Percentiles rank a stretch among this genome's conserved stretches.
These are phyloP conservation scores for Etheostoma cragini DNA, from an alignment of 2,113 vertebrate species.

Conservation along the genomic window DNA sequence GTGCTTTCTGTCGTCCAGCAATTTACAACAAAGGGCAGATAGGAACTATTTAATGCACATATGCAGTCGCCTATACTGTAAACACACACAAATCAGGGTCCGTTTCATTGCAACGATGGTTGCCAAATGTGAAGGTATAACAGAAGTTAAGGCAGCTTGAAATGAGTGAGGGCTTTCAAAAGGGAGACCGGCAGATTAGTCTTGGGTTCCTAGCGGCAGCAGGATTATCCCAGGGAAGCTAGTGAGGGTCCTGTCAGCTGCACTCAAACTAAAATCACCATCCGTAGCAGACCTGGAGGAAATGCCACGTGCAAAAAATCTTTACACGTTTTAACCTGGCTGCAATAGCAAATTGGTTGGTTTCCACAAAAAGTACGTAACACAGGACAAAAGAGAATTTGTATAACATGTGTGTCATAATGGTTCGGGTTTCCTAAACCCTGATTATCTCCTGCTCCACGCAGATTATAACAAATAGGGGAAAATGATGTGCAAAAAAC, in stretches of 20 bases:
- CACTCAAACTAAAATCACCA: slow-evolving; percentile 65
- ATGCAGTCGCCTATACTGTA: not conserved
- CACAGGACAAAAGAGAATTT: slow-evolving; percentile 7
- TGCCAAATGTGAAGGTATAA: slow-evolving; percentile 58
- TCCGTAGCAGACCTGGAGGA: slow-evolving; percentile 48
- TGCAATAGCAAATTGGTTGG: slow-evolving; percentile 37
- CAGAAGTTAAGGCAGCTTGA: slow-evolving; percentile 57
- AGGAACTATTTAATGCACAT: slow-evolving; percentile 19
- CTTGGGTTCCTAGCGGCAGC: slow-evolving; percentile 76
- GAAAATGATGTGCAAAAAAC: slow-evolving; percentile 30
- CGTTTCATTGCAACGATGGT: slow-evolving; percentile 44
- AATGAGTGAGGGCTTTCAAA: slow-evolving; percentile 61
- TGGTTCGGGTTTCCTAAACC: slow-evolving; percentile 21
- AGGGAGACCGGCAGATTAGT: slow-evolving; percentile 79
- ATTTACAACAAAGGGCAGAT: slow-evolving; percentile 28
- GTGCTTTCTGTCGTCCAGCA: slow-evolving; percentile 7
- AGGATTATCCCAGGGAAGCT: slow-evolving; percentile 77
- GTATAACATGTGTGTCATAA: slow-evolving; percentile 21
- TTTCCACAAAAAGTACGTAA: slow-evolving; percentile 6
- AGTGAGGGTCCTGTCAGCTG: slow-evolving; percentile 66
- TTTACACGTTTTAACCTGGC: slow-evolving; percentile 28
- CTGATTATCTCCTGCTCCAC: slow-evolving; percentile 27
- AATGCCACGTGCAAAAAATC: slow-evolving; percentile 51
- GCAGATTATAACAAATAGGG: slow-evolving; percentile 20
- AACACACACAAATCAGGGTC: slow-evolving; percentile 29